Percentiles rank a stretch among this genome's conserved stretches.
Evolutionary conservation across 2,113 vertebrate species (phyloP).

Genomic region (Anoura caudifer): DNA sequence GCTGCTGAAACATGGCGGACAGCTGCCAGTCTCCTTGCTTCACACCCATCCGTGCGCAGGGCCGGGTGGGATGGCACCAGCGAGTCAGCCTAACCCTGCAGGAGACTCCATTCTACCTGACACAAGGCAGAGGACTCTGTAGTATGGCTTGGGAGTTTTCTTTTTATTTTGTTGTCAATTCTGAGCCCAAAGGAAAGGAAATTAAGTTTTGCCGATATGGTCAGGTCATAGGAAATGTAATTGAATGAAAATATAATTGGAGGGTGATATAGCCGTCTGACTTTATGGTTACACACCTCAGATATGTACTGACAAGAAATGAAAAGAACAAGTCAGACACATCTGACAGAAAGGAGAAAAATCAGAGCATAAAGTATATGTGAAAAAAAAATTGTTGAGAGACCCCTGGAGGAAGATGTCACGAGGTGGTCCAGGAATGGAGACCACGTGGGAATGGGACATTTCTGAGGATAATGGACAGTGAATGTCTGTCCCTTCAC

Average conservation of each 20-base stretch:
- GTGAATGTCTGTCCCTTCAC: too few species aligned
- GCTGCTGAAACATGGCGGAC: accelerated
- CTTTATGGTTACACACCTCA: neutral
- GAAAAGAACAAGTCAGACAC: neutral
- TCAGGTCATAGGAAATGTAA: neutral
- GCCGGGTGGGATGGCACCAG: too few species aligned
- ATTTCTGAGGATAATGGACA: neutral
- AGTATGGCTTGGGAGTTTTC: neutral
- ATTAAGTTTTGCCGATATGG: neutral
- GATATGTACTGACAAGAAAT: neutral
- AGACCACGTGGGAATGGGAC: neutral
- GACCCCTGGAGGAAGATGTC: neutral
- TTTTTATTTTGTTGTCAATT: neutral
- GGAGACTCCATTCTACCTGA: neutral
- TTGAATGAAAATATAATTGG: neutral
- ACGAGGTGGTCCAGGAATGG: neutral
- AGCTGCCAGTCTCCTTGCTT: accelerated
- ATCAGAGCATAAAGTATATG: neutral
- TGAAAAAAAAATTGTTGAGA: neutral
- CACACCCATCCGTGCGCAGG: accelerated
- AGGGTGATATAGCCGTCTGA: neutral
- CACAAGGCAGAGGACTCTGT: neutral
- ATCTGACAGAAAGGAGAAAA: neutral
- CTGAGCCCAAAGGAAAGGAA: neutral
- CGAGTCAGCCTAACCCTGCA: neutral